Base-by-base conservation (phyloP, 2,888 invertebrate species). In the Lasioglossum figueresi region DNA sequence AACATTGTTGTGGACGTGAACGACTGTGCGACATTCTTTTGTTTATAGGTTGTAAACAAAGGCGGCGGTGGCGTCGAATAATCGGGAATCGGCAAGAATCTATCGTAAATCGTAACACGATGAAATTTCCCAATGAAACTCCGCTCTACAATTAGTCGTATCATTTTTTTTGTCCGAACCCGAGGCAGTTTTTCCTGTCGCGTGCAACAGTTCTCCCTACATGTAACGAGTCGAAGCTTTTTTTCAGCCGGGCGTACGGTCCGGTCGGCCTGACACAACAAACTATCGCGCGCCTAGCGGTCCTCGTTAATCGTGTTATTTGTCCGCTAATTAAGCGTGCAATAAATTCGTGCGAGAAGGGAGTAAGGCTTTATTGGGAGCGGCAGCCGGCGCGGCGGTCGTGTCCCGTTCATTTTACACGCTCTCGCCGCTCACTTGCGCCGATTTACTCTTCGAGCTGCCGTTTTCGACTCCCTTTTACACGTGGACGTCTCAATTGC, bases 221-320 rank as follows among this genome's bases (percentile, higher is more conserved):
- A 19, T 52, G 52, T 75, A 77, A 76, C 77, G 52, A 43, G 56
- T 59, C 68, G 48, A 73, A n/a, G 77, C 27, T 71, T 56, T 56
- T 77, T 75, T 71, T 77, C 82, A 80, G 40, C 71, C 59, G 31
- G 48, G 66, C 71, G 23, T 16, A 74, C 34, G 78, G 31, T 40
- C 63, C 34, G 76, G 37, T 45, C 31, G 31, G 63, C 81, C 76
- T 85, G 88, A 87, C 83, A 81, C 86, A 87, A 88, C 87, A 86
- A 87, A 87, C 89, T 84, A 88, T 87, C 86, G 84, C 70, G 72
- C 34, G 63, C 81, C 76, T 82, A 77, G 68, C 84, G 87, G 80
- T 68, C 83, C 86, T 89, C 88, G 87, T 92, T 91, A 92, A 92
- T 92, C 91, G 89, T 86, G 89, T 92, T 91, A 91, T 91, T 92